Evolutionary conservation across 2,888 invertebrate genomes (phyloP), one percentile per base, ranked within the genome.

Genomic region (Rhagonycha fulva): DNA sequence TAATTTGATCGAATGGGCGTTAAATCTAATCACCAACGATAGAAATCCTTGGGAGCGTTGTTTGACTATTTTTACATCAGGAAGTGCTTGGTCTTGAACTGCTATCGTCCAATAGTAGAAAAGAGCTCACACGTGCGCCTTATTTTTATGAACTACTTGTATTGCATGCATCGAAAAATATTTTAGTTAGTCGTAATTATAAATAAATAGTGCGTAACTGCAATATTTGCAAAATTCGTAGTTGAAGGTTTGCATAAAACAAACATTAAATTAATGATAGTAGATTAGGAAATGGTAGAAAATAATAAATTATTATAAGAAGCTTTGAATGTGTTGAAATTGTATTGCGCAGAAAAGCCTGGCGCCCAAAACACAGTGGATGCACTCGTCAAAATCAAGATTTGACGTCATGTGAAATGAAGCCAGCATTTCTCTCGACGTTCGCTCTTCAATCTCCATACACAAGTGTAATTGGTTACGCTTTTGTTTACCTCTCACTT

Each of bases 401-500:
- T 47, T 47, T n/a, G n/a, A 47, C 47, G 32, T n/a, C 7, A 32
- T 32, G 2, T 2, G 9, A 9, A 28, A 9, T 2, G 2, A 28
- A 28, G 28, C 28, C 28, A 28, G 28, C 28, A 28, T 28, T 28
- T 28, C 28, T 28, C 28, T 26, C 26, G 26, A 26, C 7, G 26
- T 26, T 26, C 26, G 0, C 4, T 26, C 26, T 7, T 26, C 26
- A 26, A 26, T 26, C 26, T 3, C 26, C 26, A 26, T 9, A 9
- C 24, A 63, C 12, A 63, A 11, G 32, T 28, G 68, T n/a, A 68
- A 68, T 26, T 26, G 12, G 24, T 19, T 12, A 28, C 68, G 30
- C 26, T 19, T 26, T 68, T 14, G 66, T 71, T 71, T 71, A 14
- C 71, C 71, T 71, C 68, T 71, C 71, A 24, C 71, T 71, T 71